A percentile compares a stretch with the other conserved stretches of the same genome.
Evolutionary conservation across 2,888 invertebrate genomes (phyloP).

Genomic region (Phaonia tiefii): DNA sequence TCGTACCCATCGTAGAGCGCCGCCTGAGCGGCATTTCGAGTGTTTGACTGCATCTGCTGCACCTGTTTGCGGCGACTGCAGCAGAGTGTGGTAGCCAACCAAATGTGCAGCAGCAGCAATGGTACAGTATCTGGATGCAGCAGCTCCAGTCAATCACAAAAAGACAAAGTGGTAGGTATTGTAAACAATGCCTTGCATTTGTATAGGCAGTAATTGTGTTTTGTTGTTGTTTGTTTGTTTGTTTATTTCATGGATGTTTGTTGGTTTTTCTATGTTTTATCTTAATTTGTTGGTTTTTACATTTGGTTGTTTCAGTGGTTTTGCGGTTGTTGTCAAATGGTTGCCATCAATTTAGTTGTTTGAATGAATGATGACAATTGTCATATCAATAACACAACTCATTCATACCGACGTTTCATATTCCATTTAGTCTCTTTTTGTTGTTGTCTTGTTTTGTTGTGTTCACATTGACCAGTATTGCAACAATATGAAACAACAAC

Average conservation of each 20-base stretch:
- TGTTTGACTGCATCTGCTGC: conserved; percentile 59
- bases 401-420: too few relatives aligned
- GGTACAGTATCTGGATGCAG: background rate
- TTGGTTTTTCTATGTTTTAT: conserved; percentile 20
- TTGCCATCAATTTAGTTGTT: background rate
- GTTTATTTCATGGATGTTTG: conserved; percentile 9
- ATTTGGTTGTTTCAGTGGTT: conserved; percentile 32
- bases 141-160: conserved; percentile 41
- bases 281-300: conserved; percentile 34
- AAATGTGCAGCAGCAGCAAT: background rate
- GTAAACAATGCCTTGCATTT: conserved; percentile 44
- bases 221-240: conserved; percentile 30
- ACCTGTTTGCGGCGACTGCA: conserved; percentile 65
- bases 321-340: background rate
- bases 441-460: conserved; percentile 9
- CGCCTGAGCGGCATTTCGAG: conserved; percentile 45
- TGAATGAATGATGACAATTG: conserved; percentile 50
- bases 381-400: conserved; percentile 55
- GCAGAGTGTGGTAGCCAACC: background rate
- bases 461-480: background rate
- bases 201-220: conserved; percentile 2
- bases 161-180: background rate
- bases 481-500: background rate
- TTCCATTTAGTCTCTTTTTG: too few relatives aligned
- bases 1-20: background rate